Base-by-base conservation (phyloP, 2,888 invertebrate genomes). In the Rhagonycha fulva region DNA sequence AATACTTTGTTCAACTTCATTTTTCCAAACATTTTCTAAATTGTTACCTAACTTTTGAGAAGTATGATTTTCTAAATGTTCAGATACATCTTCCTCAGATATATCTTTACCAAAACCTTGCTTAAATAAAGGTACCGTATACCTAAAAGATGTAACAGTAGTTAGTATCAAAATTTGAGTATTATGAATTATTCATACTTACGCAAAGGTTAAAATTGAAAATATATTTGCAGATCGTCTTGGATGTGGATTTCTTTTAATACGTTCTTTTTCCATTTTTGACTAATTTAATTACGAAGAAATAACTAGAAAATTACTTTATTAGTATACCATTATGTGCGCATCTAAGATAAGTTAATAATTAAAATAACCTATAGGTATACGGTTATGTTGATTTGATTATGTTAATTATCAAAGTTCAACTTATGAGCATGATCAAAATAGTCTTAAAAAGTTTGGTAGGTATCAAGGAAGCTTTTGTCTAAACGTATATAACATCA, bases 21-120 rank as follows among this genome's bases (percentile, higher is more conserved):
- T 78, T 10, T 71, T 68, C 83, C 82, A 83, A 3, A 78, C 75
- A 93, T 87, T 89, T 87, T 93, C 92, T 73, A 94, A 86, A 82
- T 87, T 87, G 82, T 92, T 90, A 2, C 93, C 93, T 3, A 93
- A 88, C 14, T 81, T 32, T 80, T 89, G 89, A 0, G 95, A 94
- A 81, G 90, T 88, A 84, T 94, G 95, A n/a, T 88, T 88, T 61
- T 88, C 83, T 3, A 89, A 83, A 11, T 88, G 86, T 75, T 86
- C 85, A 79, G 87, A 89, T n/a, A 91, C 83, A 82, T 91, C 90
- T 62, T 87, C 85, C 70, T 89, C 87, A 62, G 86, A 87, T 66
- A 91, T 82, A 72, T 89, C 89, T 62, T 86, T 86, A 77, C 84
- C 88, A 62, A 84, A 83, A 2, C 90, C 90, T 81, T 87, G 87